Evolutionary conservation across 2,113 vertebrate genomes (phyloP), one percentile per base, ranked within the genome.

Genomic region (Collichthys lucidus): DNA sequence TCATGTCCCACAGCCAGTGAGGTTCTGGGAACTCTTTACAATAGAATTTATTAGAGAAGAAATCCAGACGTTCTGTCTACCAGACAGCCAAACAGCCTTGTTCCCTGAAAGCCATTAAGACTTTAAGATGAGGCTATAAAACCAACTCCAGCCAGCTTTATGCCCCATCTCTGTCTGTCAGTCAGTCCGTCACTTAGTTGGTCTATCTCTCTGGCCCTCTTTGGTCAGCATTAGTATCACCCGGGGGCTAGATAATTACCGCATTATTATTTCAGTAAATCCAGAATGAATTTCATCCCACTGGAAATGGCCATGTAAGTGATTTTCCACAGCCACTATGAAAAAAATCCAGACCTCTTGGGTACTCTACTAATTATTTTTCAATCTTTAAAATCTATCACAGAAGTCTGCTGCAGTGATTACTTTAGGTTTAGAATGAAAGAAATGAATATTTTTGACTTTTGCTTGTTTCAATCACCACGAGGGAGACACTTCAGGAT

Each of bases 81-180:
- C 90, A 93, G 91, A 88, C 82, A 82, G 84, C 83, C 86, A 82
- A 62, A 80, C 84, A 88, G 83, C 79, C 80, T 53, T 19, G 77
- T 85, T 72, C 71, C 82, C 84, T 86, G 68, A 93, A 93, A 91
- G 82, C 92, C 84, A 91, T 92, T 91, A 93, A 31, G 90, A 84
- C 86, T 86, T 87, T 86, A 91, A 89, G 87, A 92, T 83, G 86
- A 90, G 89, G 78, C 80, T 74, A 90, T 93, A 90, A 94, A 93
- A 82, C 81, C 82, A 70, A 79, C 71, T 67, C 47, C 75, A 85
- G 84, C 81, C 81, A 74, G 84, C 78, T 75, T 74, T 65, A 65
- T 16, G 62, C 19, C 60, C 77, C 52, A 0, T 75, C 29, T 79
- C 85, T 74, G 61, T 76, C 57, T 19, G 79, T 88, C 74, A 12